phyloP scores from a whole-genome alignment of 53 echinoderm and acorn worm species.

The Paracentrotus lividus region DNA sequence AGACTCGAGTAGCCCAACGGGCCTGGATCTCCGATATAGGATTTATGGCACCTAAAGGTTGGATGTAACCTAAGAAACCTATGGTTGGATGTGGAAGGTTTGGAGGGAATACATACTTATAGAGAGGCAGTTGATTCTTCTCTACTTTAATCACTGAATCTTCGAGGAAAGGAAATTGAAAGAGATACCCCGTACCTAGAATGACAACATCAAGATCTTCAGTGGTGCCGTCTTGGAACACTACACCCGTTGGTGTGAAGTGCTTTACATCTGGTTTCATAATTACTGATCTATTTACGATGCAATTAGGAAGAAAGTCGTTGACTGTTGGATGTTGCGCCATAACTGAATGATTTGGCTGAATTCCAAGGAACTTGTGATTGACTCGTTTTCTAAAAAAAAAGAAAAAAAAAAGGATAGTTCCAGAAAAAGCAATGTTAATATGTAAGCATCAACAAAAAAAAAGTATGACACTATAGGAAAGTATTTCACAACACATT shows the following conservation, averaged over 20 bases:
- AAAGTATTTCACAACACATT: no score
- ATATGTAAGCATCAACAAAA: neutral
- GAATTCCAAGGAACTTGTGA: slow-evolving; percentile 75
- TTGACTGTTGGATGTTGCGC: slow-evolving; percentile 77
- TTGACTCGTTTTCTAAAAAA: slow-evolving; percentile 55
- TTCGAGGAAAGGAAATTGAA: slow-evolving; percentile 86
- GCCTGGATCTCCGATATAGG: slow-evolving; percentile 89
- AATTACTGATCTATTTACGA: slow-evolving; percentile 82
- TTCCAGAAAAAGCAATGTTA: neutral
- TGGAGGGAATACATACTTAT: slow-evolving; percentile 88
- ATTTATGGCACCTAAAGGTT: slow-evolving; percentile 77
- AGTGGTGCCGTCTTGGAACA: slow-evolving; percentile 85
- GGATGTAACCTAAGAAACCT: slow-evolving; percentile 81
- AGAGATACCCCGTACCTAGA: slow-evolving; percentile 86
- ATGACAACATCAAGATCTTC: slow-evolving; percentile 92
- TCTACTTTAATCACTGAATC: slow-evolving; percentile 79
- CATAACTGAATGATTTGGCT: slow-evolving; percentile 61
- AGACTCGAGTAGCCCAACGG: slow-evolving; percentile 87
- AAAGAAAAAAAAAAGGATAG: neutral
- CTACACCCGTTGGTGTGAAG: slow-evolving; percentile 81
- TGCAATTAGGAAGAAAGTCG: slow-evolving; percentile 81
- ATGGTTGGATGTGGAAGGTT: slow-evolving; percentile 80
- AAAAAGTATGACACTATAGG: no score
- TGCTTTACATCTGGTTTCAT: slow-evolving; percentile 80
- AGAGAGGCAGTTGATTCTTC: slow-evolving; percentile 76